Conservation (phyloP, 2,113 vertebrate genomes). For the Elachura formosa region DNA sequence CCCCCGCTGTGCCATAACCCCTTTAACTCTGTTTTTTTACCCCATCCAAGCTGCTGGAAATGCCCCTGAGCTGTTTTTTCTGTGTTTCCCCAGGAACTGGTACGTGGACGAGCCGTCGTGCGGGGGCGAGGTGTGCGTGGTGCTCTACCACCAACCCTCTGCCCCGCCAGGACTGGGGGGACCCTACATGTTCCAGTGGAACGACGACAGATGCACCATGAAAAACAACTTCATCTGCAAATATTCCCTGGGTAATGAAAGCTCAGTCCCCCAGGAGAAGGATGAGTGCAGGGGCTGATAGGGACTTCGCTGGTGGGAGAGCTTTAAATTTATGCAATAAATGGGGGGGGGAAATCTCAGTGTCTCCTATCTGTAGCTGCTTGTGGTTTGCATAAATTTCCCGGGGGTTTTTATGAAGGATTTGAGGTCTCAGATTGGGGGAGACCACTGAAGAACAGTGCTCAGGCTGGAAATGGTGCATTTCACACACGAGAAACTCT, state of each 20-base stretch:
- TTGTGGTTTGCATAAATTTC: neutral
- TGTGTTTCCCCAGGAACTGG: constrained; percentile 83
- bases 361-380: neutral
- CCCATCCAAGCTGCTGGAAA: neutral
- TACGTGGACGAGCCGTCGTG: constrained; percentile 91
- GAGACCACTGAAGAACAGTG: neutral
- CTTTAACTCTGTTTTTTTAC: accelerated
- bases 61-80: neutral
- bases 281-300: accelerated
- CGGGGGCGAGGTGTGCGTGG: constrained; percentile 85
- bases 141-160: constrained; percentile 86
- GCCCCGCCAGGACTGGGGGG: constrained; percentile 75
- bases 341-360: neutral
- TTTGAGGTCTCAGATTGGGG: neutral
- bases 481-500: neutral
- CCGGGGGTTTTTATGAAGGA: neutral
- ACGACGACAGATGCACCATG: constrained; percentile 87
- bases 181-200: constrained; percentile 88
- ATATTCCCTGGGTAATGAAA: constrained; percentile 81
- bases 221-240: constrained; percentile 98
- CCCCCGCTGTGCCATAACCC: neutral
- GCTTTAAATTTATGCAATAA: neutral
- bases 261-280: neutral
- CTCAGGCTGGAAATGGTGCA: neutral
- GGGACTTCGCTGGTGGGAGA: neutral